phyloP scores from a whole-genome alignment of 2,113 vertebrate genomes.

The Chionomys nivalis region DNA sequence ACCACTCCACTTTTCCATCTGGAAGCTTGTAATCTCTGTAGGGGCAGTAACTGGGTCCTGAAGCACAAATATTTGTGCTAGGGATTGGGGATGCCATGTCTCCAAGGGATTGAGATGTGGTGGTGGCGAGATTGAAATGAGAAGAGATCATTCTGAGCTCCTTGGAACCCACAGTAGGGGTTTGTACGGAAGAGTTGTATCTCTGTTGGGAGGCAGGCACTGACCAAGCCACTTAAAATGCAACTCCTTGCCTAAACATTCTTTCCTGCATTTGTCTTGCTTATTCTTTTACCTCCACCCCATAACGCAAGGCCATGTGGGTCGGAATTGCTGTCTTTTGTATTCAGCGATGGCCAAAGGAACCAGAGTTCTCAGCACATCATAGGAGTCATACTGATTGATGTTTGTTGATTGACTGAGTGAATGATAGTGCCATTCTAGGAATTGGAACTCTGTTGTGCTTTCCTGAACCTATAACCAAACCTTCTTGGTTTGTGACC shows the following conservation, averaged over 20 bases:
- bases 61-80: conserved; percentile 26
- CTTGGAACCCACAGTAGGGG: background rate
- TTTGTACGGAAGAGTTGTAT: conserved; percentile 41
- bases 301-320: background rate
- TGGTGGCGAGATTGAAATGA: conserved; percentile 14
- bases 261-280: conserved; percentile 36
- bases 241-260: conserved; percentile 1
- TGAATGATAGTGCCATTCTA: conserved; percentile 19
- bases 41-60: conserved; percentile 17
- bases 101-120: conserved; percentile 20
- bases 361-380: background rate
- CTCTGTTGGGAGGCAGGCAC: background rate
- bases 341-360: background rate
- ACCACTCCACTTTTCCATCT: conserved; percentile 30
- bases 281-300: background rate
- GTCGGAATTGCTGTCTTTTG: conserved; percentile 31
- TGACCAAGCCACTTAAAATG: conserved; percentile 12
- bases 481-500: background rate
- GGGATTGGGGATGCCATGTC: background rate
- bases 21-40: conserved; percentile 38
- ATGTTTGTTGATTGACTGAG: conserved; percentile 36
- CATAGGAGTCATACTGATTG: background rate
- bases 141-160: background rate
- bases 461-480: background rate
- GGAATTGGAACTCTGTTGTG: conserved; percentile 13